Base-by-base conservation (phyloP, 1,140 invertebrate genomes). In the Pteromalus puparum region DNA sequence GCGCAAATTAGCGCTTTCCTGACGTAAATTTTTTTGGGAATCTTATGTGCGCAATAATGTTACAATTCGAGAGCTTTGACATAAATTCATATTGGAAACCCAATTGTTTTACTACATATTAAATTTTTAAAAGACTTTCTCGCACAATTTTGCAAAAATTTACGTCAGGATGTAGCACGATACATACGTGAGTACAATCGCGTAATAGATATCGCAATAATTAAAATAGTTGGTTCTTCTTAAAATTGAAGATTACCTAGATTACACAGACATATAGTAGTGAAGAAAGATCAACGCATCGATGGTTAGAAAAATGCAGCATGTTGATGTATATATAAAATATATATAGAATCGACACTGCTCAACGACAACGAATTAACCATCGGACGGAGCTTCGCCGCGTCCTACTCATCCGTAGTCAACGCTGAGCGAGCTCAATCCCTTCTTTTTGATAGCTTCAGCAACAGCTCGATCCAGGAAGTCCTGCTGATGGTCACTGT, bases 401-500 rank as follows among this genome's bases (percentile, higher is more conserved):
- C 18, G 10, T 34, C 12, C 15, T n/a, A 84, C 84, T 93, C 89
- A 93, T 88, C 92, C 92, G 82, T 93, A 93, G 83, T 93, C 92
- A 21, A 92, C 92, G 26, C 91, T 92, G 0, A 94, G 90, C 89
- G 94, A 94, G 86, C 94, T 95, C 9, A 96, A 90, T 38, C 95
- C 95, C 89, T 96, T 96, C 87, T 95, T 95, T 89, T 96, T 95
- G 82, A 96, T 96, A 21, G 95, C 95, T 86, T 95, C 95, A 38
- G 94, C 94, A 13, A 96, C 95, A 77, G 95, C 95, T 53, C 95
- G 92, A 91, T 95, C 95, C 78, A 96, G 87, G 88, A 96, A 95
- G 87, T 95, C 94, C 89, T 91, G 89, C 12, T 92, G 90, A 34
- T 91, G 89, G 88, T 90, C 88, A 86, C 89, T 92, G 67, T 92